phyloP scores from a whole-genome alignment of 2,888 invertebrate species.

The Ctena decussata region DNA sequence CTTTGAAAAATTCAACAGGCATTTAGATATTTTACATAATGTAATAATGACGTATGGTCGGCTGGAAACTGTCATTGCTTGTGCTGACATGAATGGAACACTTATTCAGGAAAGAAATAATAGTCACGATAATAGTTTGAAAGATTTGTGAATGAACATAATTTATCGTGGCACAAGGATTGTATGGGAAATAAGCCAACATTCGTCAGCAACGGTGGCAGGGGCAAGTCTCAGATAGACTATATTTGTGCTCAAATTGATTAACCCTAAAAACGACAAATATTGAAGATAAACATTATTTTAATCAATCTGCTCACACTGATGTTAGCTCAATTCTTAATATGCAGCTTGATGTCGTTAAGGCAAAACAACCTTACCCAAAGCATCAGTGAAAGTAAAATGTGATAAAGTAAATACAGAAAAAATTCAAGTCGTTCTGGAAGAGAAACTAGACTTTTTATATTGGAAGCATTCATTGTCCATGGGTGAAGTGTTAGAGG shows the following conservation, averaged over 20 bases:
- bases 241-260: background rate
- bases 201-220: background rate
- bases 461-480: background rate
- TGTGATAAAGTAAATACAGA: background rate
- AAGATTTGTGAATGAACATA: background rate
- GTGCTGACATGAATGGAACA: background rate
- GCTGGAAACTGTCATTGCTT: background rate
- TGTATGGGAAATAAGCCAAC: background rate
- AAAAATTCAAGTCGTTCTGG: background rate
- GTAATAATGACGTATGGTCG: background rate
- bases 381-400: background rate
- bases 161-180: background rate
- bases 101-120: background rate
- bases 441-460: background rate
- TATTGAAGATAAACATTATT: background rate
- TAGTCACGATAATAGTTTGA: background rate
- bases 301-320: background rate
- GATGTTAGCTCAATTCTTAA: background rate
- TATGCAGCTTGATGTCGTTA: background rate
- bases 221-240: background rate
- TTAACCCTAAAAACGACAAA: background rate
- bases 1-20: background rate
- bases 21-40: background rate
- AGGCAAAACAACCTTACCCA: background rate
- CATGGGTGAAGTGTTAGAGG: background rate